Evolutionary conservation across 2,797 vertebrate genomes (phyloP).

Genomic region (Furcifer pardalis): DNA sequence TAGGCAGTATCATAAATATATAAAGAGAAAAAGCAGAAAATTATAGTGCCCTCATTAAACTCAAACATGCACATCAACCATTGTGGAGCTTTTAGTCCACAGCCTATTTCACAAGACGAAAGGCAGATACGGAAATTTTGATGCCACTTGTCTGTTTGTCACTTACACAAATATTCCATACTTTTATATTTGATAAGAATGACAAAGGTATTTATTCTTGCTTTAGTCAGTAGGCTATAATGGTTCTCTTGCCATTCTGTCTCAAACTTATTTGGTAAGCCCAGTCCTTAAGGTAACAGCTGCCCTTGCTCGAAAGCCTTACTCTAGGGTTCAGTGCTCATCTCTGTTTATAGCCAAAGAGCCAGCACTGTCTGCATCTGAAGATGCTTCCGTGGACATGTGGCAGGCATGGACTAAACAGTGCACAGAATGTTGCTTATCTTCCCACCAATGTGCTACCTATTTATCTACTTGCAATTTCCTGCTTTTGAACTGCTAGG

Average conservation of each 20-base stretch:
- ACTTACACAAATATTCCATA: constrained; percentile 24
- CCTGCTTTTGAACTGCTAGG: too few species aligned
- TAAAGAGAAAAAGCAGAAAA: constrained; percentile 51
- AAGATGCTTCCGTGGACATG: too few species aligned
- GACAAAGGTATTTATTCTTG: constrained; percentile 30
- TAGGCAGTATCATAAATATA: constrained; percentile 46
- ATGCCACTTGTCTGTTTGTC: constrained; percentile 33
- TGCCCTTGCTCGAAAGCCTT: too few species aligned
- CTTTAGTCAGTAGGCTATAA: constrained; percentile 35
- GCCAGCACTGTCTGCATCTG: too few species aligned
- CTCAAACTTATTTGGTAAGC: constrained; percentile 31
- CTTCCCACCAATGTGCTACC: too few species aligned
- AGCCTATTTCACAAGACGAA: constrained; percentile 18
- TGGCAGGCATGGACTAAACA: too few species aligned
- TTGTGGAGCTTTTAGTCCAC: constrained; percentile 20
- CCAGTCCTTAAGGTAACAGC: constrained; percentile 33
- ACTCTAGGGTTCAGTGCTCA: too few species aligned
- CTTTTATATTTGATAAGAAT: constrained; percentile 36
- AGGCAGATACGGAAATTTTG: constrained; percentile 33
- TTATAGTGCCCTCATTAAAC: constrained; percentile 50
- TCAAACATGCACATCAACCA: constrained; percentile 41
- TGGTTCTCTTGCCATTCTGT: constrained; percentile 25
- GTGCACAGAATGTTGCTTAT: too few species aligned
- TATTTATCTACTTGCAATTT: too few species aligned
- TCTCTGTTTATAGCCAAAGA: too few species aligned